A percentile compares a stretch with the other conserved stretches of the same genome.
Conservation (phyloP, 2,888 invertebrate species). For the Brachypterus glaber region DNA sequence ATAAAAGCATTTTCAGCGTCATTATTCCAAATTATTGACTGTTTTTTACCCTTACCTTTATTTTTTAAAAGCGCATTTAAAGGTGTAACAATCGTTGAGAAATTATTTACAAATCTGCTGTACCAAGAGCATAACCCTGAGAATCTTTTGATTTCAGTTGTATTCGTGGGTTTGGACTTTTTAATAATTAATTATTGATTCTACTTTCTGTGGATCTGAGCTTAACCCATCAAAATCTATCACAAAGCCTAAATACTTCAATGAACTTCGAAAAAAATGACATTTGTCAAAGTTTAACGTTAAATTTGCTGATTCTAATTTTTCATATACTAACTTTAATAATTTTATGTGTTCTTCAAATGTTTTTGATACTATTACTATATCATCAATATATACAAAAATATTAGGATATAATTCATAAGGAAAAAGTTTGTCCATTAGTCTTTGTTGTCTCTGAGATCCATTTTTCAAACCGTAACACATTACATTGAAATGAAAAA, state of each 20-base stretch:
- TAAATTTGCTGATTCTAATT: background rate
- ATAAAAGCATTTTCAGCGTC: conserved; percentile 22
- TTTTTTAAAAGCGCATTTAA: conserved; percentile 22
- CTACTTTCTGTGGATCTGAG: conserved; percentile 26
- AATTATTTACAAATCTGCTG: conserved; percentile 23
- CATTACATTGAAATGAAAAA: too few relatives aligned
- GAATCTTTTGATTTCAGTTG: conserved; percentile 24
- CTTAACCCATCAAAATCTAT: conserved; percentile 21
- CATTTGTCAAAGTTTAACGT: too few relatives aligned
- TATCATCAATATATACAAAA: too few relatives aligned
- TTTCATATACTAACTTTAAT: background rate
- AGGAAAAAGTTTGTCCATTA: too few relatives aligned
- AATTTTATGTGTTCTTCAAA: too few relatives aligned
- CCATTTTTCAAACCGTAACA: too few relatives aligned
- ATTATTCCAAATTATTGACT: conserved; percentile 18
- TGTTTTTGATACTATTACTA: too few relatives aligned
- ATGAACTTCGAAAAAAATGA: too few relatives aligned
- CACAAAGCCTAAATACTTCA: conserved; percentile 24
- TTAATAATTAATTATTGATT: conserved; percentile 24
- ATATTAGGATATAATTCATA: too few relatives aligned
- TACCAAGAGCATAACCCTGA: conserved; percentile 20
- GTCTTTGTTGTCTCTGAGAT: too few relatives aligned
- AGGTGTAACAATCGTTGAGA: conserved; percentile 21
- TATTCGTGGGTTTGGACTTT: conserved; percentile 18
- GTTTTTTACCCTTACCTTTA: conserved; percentile 19